Evolutionary conservation across 2,113 vertebrate species (phyloP), one percentile per base, ranked within the genome.

Genomic region (Ctenomys sociabilis): DNA sequence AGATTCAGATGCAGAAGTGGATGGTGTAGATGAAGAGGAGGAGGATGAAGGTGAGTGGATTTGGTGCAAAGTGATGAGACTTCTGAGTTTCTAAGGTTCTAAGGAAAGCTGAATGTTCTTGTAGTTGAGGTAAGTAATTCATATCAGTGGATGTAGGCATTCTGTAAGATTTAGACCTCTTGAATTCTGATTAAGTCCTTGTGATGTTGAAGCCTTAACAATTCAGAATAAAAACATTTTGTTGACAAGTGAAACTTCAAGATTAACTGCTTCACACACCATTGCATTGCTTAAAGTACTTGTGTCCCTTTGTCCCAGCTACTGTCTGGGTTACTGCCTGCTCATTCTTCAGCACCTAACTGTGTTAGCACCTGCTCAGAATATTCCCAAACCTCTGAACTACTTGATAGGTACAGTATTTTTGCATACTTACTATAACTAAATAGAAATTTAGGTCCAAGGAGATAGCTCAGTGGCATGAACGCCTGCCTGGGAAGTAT

Each of bases 1-100:
- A 0, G 99, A 99, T 94, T 99, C 99, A 0, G 99, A 99, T 30
- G 99, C 98, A 2, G 99, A 99, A 95, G 99, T 98, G 40, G 99
- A 99, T n/a, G 99, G 99, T 88, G 99, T 99, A 24, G 98, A 99
- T 12, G 99, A 98, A 40, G 99, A 99, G 1, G 99, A 99, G n/a
- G 98, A 98, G 5, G 99, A 99, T 49, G 99, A 99, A 98, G 99
- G 99, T 99, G 63, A 91, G 98, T 40, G 21, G 35, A 3, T 6
- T n/a, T 12, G 5, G 30, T 40, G 30, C 57, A 8, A 19, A 61
- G 2, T 78, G 63, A 54, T 22, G 73, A 54, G n/a, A n/a, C 94
- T 63, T 89, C 54, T 94, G 26, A 61, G 52, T 81, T 52, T 54
- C 3, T 43, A 5, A 26, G 13, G 21, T 70, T 54, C 7, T 49